Evolutionary conservation across 2,113 vertebrate genomes (phyloP).

Genomic region (Daubentonia madagascariensis): DNA sequence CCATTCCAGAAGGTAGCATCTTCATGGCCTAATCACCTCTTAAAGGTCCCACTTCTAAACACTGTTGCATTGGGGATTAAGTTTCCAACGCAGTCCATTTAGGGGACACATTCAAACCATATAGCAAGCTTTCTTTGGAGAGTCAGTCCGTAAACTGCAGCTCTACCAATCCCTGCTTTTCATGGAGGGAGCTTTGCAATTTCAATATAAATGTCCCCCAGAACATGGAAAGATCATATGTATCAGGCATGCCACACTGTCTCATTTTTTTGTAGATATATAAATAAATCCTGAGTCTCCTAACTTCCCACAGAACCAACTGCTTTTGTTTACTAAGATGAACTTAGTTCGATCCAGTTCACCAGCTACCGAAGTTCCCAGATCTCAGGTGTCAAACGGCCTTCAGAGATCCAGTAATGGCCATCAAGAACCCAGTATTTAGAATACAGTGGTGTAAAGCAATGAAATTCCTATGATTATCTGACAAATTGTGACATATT

Average conservation of each 20-base stretch:
- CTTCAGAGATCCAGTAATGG: background rate
- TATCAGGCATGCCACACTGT: background rate
- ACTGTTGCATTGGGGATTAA: background rate
- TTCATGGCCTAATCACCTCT: background rate
- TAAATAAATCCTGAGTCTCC: background rate
- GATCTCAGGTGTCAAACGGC: background rate
- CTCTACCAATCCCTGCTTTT: background rate
- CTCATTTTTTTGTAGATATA: background rate
- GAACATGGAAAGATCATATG: background rate
- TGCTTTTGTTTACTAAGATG: background rate
- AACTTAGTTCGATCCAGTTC: background rate
- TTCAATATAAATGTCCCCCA: background rate
- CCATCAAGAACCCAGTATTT: background rate
- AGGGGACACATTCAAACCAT: background rate
- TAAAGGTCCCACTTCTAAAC: background rate
- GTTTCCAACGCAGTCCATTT: background rate
- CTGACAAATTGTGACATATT: background rate
- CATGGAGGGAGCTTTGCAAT: background rate
- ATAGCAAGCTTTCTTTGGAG: background rate
- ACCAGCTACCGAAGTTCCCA: background rate
- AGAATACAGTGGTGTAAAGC: background rate
- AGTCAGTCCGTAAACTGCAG: background rate
- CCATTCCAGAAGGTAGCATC: background rate
- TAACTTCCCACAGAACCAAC: background rate
- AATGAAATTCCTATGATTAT: background rate